phyloP scores from a whole-genome alignment of 1,140 invertebrate species.

The Brachionus rubens region DNA sequence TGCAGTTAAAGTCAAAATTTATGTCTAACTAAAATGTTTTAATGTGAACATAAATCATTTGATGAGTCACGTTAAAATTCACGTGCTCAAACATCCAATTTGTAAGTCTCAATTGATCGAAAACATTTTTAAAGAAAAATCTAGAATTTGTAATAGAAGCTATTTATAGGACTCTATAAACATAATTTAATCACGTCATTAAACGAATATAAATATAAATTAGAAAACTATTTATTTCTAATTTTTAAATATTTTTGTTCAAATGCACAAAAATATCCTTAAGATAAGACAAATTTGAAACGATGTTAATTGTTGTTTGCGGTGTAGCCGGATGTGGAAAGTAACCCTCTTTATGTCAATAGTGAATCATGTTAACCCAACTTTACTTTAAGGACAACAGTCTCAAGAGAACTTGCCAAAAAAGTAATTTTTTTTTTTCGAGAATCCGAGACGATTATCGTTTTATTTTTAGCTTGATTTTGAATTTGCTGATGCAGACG shows the following conservation, averaged over 20 bases:
- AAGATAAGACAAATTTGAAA: not conserved
- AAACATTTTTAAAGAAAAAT: no score
- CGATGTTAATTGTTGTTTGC: constrained; percentile 16
- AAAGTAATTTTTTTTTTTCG: no score
- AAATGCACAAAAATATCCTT: not conserved
- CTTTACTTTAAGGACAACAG: not conserved
- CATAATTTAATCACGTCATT: constrained; percentile 27
- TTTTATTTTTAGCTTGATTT: constrained; percentile 49
- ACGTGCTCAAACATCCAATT: no score
- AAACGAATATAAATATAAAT: not conserved
- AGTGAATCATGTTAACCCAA: not conserved
- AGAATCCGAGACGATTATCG: constrained; percentile 37
- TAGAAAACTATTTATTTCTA: not conserved
- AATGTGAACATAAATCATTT: no score
- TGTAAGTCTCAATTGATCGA: no score
- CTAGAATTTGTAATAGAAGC: no score
- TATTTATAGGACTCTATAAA: no score
- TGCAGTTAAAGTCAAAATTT: no score
- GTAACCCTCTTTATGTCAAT: not conserved
- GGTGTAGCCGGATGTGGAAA: constrained; percentile 26
- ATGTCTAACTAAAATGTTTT: no score
- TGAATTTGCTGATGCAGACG: constrained; percentile 54
- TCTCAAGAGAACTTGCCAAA: constrained; percentile 6
- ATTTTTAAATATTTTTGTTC: not conserved
- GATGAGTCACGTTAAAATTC: no score